Base-by-base conservation (phyloP, 2,888 invertebrate genomes). In the Parascotia fuliginaria region DNA sequence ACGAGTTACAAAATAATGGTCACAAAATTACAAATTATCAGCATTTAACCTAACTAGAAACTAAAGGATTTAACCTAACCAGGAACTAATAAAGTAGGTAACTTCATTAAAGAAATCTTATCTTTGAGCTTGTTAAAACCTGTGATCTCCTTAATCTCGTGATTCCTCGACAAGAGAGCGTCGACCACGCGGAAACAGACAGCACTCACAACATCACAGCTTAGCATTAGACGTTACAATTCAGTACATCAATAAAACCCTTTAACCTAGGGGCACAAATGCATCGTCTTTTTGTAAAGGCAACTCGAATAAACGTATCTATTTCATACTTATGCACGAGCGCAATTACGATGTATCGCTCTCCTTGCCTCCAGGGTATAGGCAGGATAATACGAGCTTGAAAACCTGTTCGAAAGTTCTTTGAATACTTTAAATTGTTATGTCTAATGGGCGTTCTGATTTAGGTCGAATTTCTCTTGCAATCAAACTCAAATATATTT, bases 301-400 rank as follows among this genome's bases (percentile, higher is more conserved):
- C 19, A 33, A 36, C 33, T 27, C 9, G 39, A 16, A 24, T 24
- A 19, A 3, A 15, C 32, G 28, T 33, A 39, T 40, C 39, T 40
- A 33, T 34, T 40, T 39, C 19, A 40, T 29, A 16, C 27, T n/a
- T n/a, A 43, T 33, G 34, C 61, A 65, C 59, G 46, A 39, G 34
- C 33, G 16, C 42, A 52, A 65, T 65, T 61, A 64, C 9, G 39
- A 16, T 11, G 9, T 34, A 19, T 29, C 14, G 14, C 34, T 29
- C 29, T 14, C 9, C 12, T 59, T 34, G 40, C 27, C 62, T 42
- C 40, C 7, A 39, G 49, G 55, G 61, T 37, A 44, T 38, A 49
- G 9, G 28, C 42, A 46, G 34, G 41, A 46, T 53, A 37, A 28
- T 34, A n/a, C 7, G 9, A 24, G 11, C 24, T 16, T 11, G 14